Percentiles rank a stretch among this genome's conserved stretches.
Conservation (phyloP, 2,888 invertebrate genomes). For the Ennomos quercinarius region DNA sequence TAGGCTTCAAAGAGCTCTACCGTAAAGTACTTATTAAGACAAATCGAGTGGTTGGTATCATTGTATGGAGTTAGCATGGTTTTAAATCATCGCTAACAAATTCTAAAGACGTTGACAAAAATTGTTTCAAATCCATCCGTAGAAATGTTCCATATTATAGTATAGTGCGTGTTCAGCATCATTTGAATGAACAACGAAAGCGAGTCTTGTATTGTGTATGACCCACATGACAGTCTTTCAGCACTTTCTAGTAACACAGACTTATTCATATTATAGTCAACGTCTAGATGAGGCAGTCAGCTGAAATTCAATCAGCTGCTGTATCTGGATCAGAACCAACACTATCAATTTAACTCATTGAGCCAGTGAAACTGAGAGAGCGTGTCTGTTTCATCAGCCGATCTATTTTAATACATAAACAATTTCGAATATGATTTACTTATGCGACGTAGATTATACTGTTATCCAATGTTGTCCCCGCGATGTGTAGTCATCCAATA, state of each 20-base stretch:
- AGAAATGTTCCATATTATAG: conserved; percentile 5
- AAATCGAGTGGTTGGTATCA: conserved; percentile 1
- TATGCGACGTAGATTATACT: conserved; percentile 14
- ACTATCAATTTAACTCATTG: conserved; percentile 36
- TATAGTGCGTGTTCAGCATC: conserved; percentile 25
- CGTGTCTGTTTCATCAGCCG: conserved; percentile 21
- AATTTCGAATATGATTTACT: conserved; percentile 13
- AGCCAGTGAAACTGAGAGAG: conserved; percentile 34
- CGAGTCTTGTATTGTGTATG: conserved; percentile 27
- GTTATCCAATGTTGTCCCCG: conserved; percentile 23
- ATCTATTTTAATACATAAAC: conserved; percentile 26
- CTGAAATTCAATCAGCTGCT: conserved; percentile 31
- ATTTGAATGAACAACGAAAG: conserved; percentile 36
- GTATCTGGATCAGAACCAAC: conserved; percentile 34
- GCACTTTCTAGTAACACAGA: conserved; percentile 33
- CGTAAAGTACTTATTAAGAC: background rate
- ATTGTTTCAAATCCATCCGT: conserved; percentile 1
- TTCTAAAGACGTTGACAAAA: background rate
- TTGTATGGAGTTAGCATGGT: background rate
- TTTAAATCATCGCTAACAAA: conserved; percentile 5
- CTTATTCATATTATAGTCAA: conserved; percentile 10
- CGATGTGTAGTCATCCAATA: conserved; percentile 44
- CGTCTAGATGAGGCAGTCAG: conserved; percentile 23
- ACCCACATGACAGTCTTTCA: conserved; percentile 31
- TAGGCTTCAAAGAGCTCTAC: too few relatives aligned